Conservation (phyloP, 2,113 vertebrate species). For the Kobus ellipsiprymnus region DNA sequence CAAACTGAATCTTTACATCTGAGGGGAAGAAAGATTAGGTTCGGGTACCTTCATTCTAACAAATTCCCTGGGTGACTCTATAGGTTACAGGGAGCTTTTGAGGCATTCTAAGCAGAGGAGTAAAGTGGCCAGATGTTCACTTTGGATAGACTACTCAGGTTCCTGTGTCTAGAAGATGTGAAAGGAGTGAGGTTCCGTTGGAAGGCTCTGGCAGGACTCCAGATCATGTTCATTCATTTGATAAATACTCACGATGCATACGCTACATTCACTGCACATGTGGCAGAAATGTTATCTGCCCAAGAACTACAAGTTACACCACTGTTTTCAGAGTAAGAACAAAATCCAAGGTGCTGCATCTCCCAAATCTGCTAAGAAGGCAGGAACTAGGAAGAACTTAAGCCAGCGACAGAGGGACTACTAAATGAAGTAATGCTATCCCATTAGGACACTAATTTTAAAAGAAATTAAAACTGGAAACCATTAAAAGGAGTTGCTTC, state of each 20-base stretch:
- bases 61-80: neutral
- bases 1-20: neutral
- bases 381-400: neutral
- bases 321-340: neutral
- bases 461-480: neutral
- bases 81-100: neutral
- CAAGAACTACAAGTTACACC: neutral
- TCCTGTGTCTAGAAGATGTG: conserved; percentile 32
- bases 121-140: conserved; percentile 14
- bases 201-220: neutral
- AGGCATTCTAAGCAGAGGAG: neutral
- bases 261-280: neutral
- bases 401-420: neutral
- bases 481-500: neutral
- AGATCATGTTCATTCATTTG: neutral
- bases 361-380: neutral
- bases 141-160: neutral
- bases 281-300: neutral
- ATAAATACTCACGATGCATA: neutral
- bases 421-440: conserved; percentile 3
- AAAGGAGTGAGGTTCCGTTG: conserved; percentile 9
- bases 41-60: neutral
- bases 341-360: neutral
- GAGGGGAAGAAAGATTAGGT: neutral
- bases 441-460: neutral